A percentile compares a stretch with the other conserved stretches of the same genome.
These are phyloP conservation scores for Cephalopachus bancanus DNA, from an alignment of 2,797 vertebrate genomes.

Conservation along the genomic window DNA sequence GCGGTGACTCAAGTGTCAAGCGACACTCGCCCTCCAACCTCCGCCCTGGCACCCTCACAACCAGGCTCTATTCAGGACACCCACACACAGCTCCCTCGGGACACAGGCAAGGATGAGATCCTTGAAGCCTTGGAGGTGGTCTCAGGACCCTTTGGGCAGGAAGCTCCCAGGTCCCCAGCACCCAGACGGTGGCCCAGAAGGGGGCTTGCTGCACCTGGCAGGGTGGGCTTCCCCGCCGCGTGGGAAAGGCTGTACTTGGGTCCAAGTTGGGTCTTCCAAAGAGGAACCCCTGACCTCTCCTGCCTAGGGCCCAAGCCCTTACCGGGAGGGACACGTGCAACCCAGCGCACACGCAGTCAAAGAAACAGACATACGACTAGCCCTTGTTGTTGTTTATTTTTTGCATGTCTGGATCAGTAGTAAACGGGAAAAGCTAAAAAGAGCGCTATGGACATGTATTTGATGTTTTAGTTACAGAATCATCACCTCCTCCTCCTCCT, in stretches of 20 bases:
- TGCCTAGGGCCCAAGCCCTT: background rate
- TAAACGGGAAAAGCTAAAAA: constrained; percentile 67
- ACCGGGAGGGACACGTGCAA: fast-evolving
- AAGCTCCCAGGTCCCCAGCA: background rate
- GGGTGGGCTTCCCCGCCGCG: background rate
- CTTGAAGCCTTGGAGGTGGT: too few species aligned
- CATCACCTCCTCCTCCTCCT: background rate
- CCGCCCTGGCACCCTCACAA: fast-evolving
- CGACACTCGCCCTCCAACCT: too few species aligned
- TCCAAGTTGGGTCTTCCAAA: background rate
- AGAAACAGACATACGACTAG: constrained; percentile 22
- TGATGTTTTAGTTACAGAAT: constrained; percentile 29
- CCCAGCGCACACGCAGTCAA: background rate
- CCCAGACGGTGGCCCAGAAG: background rate
- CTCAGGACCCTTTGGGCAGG: background rate
- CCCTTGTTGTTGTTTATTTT: constrained; percentile 82
- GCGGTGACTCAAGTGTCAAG: too few species aligned
- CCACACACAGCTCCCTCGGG: background rate
- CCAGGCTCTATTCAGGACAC: background rate
- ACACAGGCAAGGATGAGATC: background rate
- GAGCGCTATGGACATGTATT: constrained; percentile 65
- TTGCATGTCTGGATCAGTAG: constrained; percentile 73
- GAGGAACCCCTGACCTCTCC: background rate
- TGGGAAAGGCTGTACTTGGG: background rate
- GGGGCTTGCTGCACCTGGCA: background rate